phyloP scores from a whole-genome alignment of 2,113 vertebrate genomes.

The Ammodytes dubius region DNA sequence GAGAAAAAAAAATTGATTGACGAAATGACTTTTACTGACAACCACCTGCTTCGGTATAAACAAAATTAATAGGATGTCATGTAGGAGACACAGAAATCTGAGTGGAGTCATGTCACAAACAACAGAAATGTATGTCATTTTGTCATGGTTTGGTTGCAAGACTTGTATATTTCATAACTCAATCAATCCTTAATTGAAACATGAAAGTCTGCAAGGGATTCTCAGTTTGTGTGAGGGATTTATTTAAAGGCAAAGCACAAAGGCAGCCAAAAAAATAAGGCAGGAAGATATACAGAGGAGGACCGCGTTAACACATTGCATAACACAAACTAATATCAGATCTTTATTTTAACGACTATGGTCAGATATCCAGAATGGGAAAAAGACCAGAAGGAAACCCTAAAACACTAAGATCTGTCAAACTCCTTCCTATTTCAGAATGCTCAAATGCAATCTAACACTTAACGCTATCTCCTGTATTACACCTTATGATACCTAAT shows the following conservation, averaged over 20 bases:
- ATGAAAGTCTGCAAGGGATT: constrained; percentile 60
- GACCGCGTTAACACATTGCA: constrained; percentile 47
- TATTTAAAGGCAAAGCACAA: constrained; percentile 14
- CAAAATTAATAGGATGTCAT: constrained; percentile 81
- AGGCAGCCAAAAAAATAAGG: constrained; percentile 9
- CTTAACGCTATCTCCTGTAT: constrained; percentile 71
- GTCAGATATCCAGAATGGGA: constrained; percentile 54
- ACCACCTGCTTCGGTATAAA: constrained; percentile 83
- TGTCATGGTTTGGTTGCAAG: constrained; percentile 60
- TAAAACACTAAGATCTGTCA: constrained; percentile 70
- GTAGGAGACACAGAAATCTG: constrained; percentile 73
- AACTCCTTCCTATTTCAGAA: constrained; percentile 58
- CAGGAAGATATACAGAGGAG: constrained; percentile 16
- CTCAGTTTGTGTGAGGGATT: constrained; percentile 16
- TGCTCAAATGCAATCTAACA: constrained; percentile 66
- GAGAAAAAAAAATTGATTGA: constrained; percentile 94
- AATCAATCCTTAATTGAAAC: constrained; percentile 81
- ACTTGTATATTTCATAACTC: constrained; percentile 77
- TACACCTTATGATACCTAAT: constrained; percentile 82
- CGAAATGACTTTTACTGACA: constrained; percentile 95
- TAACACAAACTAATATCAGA: constrained; percentile 54
- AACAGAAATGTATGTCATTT: constrained; percentile 73
- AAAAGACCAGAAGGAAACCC: constrained; percentile 58
- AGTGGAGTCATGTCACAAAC: constrained; percentile 70
- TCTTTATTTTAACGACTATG: constrained; percentile 46